Conservation (phyloP, 2,888 invertebrate species). For the Agriotes lineatus region DNA sequence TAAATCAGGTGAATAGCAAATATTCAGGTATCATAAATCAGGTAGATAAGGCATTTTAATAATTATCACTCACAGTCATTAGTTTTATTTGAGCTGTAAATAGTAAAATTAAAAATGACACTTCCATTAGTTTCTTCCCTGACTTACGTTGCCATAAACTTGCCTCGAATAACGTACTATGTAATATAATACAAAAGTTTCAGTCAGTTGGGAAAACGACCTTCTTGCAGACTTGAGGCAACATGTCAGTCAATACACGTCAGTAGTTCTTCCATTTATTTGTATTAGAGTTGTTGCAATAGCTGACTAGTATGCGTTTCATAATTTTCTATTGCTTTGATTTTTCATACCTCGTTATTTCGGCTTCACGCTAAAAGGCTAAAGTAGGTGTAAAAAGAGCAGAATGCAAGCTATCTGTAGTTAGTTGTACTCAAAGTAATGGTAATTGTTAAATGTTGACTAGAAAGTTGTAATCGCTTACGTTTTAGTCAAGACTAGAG, state of each 20-base stretch:
- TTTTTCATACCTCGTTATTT: conserved; percentile 50
- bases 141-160: conserved; percentile 45
- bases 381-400: conserved; percentile 47
- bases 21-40: conserved; percentile 49
- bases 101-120: conserved; percentile 45
- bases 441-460: conserved; percentile 57
- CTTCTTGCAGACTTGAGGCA: conserved; percentile 26
- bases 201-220: not conserved
- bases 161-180: conserved; percentile 11
- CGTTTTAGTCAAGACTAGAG: conserved; percentile 50
- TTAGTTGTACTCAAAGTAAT: conserved; percentile 49
- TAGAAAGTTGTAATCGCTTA: conserved; percentile 53
- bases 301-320: conserved; percentile 26
- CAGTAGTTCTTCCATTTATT: conserved; percentile 56
- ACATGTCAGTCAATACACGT: conserved; percentile 39
- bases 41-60: conserved; percentile 41
- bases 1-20: conserved; percentile 50
- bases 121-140: conserved; percentile 56
- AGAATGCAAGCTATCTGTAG: conserved; percentile 50
- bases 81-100: conserved; percentile 50
- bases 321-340: conserved; percentile 4
- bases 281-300: conserved; percentile 45
- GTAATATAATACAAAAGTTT: not conserved
- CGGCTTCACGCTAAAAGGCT: conserved; percentile 58
- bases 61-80: conserved; percentile 48